A percentile compares a stretch with the other conserved stretches of the same genome.
phyloP scores from a whole-genome alignment of 2,113 vertebrate genomes.

The human region DNA sequence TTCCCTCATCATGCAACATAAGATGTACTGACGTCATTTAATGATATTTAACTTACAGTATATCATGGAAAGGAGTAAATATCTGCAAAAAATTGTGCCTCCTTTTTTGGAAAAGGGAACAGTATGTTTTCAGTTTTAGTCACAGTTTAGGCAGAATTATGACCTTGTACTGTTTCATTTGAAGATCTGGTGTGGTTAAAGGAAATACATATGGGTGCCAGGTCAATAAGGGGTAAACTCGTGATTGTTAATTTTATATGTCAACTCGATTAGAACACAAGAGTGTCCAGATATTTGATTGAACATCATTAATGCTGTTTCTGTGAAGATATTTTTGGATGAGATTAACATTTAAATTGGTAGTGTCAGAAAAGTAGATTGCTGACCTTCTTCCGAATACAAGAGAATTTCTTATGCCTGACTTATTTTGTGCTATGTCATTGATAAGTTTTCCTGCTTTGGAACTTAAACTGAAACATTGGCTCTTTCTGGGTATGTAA shows the following conservation, averaged over 20 bases:
- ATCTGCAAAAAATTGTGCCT: not conserved
- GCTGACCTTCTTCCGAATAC: not conserved
- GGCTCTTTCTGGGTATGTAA: not conserved
- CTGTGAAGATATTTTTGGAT: not conserved
- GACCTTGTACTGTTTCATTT: not conserved
- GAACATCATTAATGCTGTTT: not conserved
- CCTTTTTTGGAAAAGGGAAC: not conserved
- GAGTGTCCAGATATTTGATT: not conserved
- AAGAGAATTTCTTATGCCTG: not conserved
- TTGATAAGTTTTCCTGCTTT: not conserved
- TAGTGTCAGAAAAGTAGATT: not conserved
- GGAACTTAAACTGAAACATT: not conserved
- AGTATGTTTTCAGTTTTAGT: not conserved
- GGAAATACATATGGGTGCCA: too few species aligned
- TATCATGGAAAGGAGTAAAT: not conserved
- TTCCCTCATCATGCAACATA: not conserved
- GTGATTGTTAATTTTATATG: not conserved
- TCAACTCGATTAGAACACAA: not conserved
- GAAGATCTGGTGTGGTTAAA: not conserved
- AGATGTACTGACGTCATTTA: not conserved
- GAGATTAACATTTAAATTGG: too few species aligned
- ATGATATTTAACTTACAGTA: not conserved
- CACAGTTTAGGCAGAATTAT: not conserved
- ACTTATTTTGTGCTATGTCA: not conserved
- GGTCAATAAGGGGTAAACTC: not conserved